phyloP scores from a whole-genome alignment of 2,888 invertebrate genomes.

The Tetrapedia diversipes region DNA sequence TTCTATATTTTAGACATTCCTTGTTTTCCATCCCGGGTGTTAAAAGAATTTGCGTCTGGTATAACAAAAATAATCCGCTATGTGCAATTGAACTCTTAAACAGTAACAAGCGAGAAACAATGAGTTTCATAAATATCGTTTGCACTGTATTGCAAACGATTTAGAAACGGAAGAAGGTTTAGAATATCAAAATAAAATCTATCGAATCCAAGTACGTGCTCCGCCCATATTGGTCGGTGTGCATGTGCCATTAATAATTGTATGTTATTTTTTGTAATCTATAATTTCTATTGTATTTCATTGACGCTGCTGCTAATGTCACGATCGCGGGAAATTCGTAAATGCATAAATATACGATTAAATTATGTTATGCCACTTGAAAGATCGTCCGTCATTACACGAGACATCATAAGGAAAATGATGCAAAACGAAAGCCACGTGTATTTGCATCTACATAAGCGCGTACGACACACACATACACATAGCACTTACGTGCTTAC shows the following conservation, averaged over 20 bases:
- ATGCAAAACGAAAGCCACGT: constrained; percentile 43
- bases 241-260: constrained; percentile 49
- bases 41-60: constrained; percentile 27
- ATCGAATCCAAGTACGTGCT: constrained; percentile 47
- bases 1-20: constrained; percentile 54
- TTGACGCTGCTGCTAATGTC: constrained; percentile 56
- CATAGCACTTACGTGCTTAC: constrained; percentile 39
- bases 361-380: constrained; percentile 46
- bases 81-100: constrained; percentile 22
- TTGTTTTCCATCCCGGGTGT: constrained; percentile 38
- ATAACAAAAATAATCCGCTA: constrained; percentile 66
- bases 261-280: constrained; percentile 49
- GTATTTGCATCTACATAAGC: constrained; percentile 38
- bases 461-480: constrained; percentile 32
- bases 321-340: constrained; percentile 49
- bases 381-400: constrained; percentile 48
- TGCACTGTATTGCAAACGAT: constrained; percentile 45
- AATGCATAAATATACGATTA: constrained; percentile 53
- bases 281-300: constrained; percentile 39
- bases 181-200: constrained; percentile 37
- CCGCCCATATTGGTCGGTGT: constrained; percentile 59
- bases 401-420: constrained; percentile 25
- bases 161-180: constrained; percentile 49
- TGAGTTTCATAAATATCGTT: constrained; percentile 9
- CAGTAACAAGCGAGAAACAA: background rate